A percentile compares a stretch with the other conserved stretches of the same genome.
phyloP scores from a whole-genome alignment of 2,797 vertebrate species.

The Carcharodon carcharias region DNA sequence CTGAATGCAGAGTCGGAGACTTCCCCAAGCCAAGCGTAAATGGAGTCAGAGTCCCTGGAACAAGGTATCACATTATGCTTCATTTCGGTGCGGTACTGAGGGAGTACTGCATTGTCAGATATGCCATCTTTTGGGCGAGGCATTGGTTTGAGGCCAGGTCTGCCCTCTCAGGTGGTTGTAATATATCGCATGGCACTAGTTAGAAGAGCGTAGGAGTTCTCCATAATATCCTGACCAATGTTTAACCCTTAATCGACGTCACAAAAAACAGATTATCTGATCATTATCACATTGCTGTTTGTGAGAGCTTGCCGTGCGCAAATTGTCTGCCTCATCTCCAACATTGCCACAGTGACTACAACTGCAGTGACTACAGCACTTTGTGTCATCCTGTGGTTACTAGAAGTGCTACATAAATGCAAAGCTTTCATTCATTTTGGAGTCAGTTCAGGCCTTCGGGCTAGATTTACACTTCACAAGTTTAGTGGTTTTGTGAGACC shows the following conservation, averaged over 20 bases:
- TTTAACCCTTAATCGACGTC: not conserved
- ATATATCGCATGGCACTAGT: not conserved
- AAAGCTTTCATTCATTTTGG: not conserved
- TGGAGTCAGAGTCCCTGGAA: not conserved
- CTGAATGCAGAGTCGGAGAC: not conserved
- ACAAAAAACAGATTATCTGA: not conserved
- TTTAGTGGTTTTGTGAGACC: not conserved
- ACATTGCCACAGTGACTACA: not conserved
- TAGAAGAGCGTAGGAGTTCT: not conserved
- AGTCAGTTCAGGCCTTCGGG: not conserved
- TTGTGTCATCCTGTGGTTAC: not conserved
- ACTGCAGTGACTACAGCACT: not conserved
- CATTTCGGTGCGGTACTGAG: too few relatives aligned
- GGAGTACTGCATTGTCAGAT: not conserved
- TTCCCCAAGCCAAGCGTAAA: not conserved
- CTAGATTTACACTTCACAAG: not conserved
- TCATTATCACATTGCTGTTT: too few relatives aligned
- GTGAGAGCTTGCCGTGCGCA: not conserved
- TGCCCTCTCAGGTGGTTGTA: not conserved
- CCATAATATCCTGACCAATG: not conserved
- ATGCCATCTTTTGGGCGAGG: not conserved
- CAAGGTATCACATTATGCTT: not conserved
- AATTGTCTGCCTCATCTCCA: not conserved
- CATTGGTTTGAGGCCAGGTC: not conserved
- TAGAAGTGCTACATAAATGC: not conserved